Percentiles rank a stretch among this genome's conserved stretches.
phyloP scores from a whole-genome alignment of 1,140 invertebrate genomes.

The Drosophila neocordata region DNA sequence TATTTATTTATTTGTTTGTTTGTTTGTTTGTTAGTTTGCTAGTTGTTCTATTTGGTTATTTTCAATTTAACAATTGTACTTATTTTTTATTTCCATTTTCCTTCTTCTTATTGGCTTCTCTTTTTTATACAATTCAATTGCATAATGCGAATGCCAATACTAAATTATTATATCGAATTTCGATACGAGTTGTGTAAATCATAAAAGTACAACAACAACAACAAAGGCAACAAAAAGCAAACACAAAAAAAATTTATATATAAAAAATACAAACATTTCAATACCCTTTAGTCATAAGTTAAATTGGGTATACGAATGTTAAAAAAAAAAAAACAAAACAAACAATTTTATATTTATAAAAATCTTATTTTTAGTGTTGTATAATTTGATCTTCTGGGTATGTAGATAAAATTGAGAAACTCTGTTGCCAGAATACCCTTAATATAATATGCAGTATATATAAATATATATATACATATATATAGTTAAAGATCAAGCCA shows the following conservation, averaged over 20 bases:
- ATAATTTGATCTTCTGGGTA: no score
- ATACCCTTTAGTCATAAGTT: no score
- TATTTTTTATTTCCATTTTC: conserved; percentile 16
- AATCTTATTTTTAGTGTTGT: no score
- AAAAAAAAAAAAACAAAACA: no score
- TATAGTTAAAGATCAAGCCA: no score
- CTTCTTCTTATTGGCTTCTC: conserved; percentile 32
- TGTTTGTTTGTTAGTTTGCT: conserved; percentile 4
- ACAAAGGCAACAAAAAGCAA: conserved; percentile 33
- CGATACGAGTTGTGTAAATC: conserved; percentile 63
- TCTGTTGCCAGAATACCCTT: no score
- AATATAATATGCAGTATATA: no score
- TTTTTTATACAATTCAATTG: conserved; percentile 29
- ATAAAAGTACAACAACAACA: conserved; percentile 44
- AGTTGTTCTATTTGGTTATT: conserved; percentile 4
- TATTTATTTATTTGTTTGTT: conserved; percentile 42
- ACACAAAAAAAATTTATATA: conserved; percentile 37
- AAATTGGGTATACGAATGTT: no score
- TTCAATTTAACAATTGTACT: not conserved
- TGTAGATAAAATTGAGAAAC: no score
- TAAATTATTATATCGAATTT: conserved; percentile 47
- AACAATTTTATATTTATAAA: no score
- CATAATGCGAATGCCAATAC: conserved; percentile 42
- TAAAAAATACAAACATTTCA: no score
- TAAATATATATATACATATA: no score